Evolutionary conservation across 2,113 vertebrate genomes (phyloP), one percentile per base, ranked within the genome.

Genomic region (Balaenoptera acutorostrata): DNA sequence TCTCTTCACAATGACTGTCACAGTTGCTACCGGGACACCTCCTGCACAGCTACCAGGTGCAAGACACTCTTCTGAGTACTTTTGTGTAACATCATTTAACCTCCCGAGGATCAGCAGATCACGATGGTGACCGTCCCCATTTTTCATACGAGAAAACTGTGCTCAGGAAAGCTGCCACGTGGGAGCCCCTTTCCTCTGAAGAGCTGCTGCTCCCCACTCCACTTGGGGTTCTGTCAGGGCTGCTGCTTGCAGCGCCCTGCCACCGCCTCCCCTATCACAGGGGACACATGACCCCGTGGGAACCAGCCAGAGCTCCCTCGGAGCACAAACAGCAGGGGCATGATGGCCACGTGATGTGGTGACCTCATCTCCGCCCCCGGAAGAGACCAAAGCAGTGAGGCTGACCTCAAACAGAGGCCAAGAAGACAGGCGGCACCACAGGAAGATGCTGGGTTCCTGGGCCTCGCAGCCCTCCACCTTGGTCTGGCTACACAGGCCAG

Each of bases 1-100:
- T 2, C 83, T 20, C 5, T 12, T 39, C 8, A 11, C 31, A 14
- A 3, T 8, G 4, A 20, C 33, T 3, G 1, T 20, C 0, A 2
- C 3, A 1, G 23, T 5, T 25, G 23, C 41, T 11, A 8, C 77
- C 12, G 46, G 27, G 44, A 20, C 17, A 20, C 17, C 2, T 21
- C 13, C 39, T 4, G 31, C n/a, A 41, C 6, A 1, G 61, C 18
- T 18, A 12, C 14, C 7, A 63, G 1, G 11, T 14, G 12, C 68
- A 41, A 68, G 92, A 25, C 23, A 63, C 29, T 31, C 69, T 41
- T 14, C 8, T 14, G 11, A 55, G 69, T 39, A 29, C 23, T 3
- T 17, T 63, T 29, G 9, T 4, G 39, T 23, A 4, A 9, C 0
- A 0, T 49, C 44, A 17, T 23, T 61, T 8, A 66, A 17, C 57